Conservation (phyloP, 2,888 invertebrate species). For the Cerastoderma edule region DNA sequence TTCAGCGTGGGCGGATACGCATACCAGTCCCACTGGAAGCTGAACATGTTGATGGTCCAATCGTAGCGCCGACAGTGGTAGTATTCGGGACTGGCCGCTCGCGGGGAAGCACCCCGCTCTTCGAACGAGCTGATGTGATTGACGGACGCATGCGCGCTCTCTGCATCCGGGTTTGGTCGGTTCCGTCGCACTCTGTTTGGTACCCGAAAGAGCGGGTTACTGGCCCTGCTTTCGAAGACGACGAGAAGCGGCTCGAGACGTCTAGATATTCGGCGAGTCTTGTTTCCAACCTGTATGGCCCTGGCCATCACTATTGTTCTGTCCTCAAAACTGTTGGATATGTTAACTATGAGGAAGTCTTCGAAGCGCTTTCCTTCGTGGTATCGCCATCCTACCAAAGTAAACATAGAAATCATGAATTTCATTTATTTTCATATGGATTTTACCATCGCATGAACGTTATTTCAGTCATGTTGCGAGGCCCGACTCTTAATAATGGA, state of each 20-base stretch:
- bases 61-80: slow-evolving; percentile 32
- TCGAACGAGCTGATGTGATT: slow-evolving; percentile 10
- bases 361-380: neutral
- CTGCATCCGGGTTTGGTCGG: neutral
- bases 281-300: neutral
- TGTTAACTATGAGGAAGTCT: slow-evolving; percentile 41
- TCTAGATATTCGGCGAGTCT: slow-evolving; percentile 18
- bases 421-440: too few species aligned
- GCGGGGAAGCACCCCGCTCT: neutral
- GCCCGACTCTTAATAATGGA: too few species aligned
- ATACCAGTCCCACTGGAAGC: slow-evolving; percentile 39
- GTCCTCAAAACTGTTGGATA: slow-evolving; percentile 23
- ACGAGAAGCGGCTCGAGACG: slow-evolving; percentile 32
- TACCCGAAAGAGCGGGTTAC: slow-evolving; percentile 28
- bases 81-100: neutral
- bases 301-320: neutral
- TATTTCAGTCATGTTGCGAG: too few species aligned
- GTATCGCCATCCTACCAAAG: neutral
- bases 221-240: slow-evolving; percentile 21
- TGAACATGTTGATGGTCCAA: slow-evolving; percentile 40
- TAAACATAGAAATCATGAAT: too few species aligned
- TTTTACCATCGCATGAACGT: too few species aligned
- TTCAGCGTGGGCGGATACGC: slow-evolving; percentile 21
- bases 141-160: neutral
- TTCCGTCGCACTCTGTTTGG: neutral